These are phyloP conservation scores for Megaceryle torquata DNA, from an alignment of 2,113 vertebrate genomes.

Conservation along the genomic window DNA sequence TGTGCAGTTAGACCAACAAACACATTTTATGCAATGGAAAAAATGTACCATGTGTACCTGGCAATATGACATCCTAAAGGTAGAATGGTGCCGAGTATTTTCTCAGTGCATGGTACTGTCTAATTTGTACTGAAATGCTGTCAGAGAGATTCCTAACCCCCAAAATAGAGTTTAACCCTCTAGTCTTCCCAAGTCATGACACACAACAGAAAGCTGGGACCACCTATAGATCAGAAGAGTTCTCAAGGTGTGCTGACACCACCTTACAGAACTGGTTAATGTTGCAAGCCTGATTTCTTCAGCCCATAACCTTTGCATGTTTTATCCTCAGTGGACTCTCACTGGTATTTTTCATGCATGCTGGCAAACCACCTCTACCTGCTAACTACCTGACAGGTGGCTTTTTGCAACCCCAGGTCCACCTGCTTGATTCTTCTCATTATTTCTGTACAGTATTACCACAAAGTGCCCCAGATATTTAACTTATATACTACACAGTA, in stretches of 20 bases:
- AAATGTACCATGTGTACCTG: background rate
- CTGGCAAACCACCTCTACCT: background rate
- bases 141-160: background rate
- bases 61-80: background rate
- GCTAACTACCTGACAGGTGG: background rate
- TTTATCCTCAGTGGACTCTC: background rate
- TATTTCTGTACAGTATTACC: background rate
- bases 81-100: background rate
- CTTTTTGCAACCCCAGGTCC: background rate
- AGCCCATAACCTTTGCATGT: background rate
- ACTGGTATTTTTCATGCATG: background rate
- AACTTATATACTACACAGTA: no score
- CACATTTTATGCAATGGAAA: background rate
- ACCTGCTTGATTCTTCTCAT: background rate
- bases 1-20: background rate
- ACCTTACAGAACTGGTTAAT: background rate
- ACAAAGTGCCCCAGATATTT: background rate
- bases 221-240: background rate
- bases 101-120: fast-evolving
- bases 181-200: background rate
- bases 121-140: background rate
- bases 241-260: background rate
- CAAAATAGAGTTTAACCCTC: background rate
- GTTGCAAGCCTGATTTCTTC: background rate
- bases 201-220: background rate